Base-by-base conservation (phyloP, 1,140 invertebrate genomes). In the Eueides isabella region DNA sequence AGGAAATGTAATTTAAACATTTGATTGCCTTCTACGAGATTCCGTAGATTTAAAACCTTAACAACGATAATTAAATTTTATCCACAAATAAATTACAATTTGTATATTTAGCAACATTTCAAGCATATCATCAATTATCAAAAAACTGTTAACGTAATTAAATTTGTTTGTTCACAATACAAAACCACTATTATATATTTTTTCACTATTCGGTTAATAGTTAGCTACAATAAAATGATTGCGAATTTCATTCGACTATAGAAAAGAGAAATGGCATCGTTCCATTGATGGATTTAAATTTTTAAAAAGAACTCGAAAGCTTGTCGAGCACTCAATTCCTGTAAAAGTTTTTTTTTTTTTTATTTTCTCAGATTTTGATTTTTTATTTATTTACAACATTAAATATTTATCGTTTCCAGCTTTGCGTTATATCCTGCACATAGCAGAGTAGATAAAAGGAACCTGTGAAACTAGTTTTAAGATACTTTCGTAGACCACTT, bases 1-100 rank as follows among this genome's bases (percentile, higher is more conserved):
- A 31, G 30, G 19, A 67, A 55, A 66, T 67, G 41, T 72, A 66
- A 55, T 66, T 72, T 66, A 35, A 72, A 72, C 19, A 33, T 66
- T 31, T 65, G 48, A 66, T 66, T 72, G 63, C 26, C 44, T 29
- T 72, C 44, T 29, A 66, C 48, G 71, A 72, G 44, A 66, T 61
- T 67, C 29, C 64, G 44, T 65, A 66, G 67, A 61, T 77, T 66
- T 44, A 77, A 74, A 74, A 71, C 69, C 72, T 74, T 77, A 74
- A 77, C 72, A 72, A 77, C 29, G 9, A 55, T 55, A 72, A 78
- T 72, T 67, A 71, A 77, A 78, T 78, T 78, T 74, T 61, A 78
- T 55, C 72, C 66, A 64, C 69, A 70, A 75, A 41, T 62, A 33
- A 35, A 75, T 71, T 78, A 67, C 69, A 23, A 70, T 62, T 67